Evolutionary conservation across 2,888 invertebrate genomes (phyloP), one percentile per base, ranked within the genome.

Genomic region (Macaria liturata): DNA sequence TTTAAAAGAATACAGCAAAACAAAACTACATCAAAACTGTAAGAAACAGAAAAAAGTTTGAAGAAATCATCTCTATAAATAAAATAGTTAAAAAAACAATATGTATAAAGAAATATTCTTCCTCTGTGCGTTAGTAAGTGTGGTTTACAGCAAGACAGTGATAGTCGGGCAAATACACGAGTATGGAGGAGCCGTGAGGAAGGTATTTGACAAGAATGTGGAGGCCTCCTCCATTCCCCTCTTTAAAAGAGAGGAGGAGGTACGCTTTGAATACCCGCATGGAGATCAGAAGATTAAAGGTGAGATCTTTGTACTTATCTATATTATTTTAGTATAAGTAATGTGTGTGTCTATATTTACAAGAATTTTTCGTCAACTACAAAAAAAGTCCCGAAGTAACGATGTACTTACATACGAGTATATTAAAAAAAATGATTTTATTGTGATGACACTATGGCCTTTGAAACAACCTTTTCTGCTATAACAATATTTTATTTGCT

Each of bases 161-260:
- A 72, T 83, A 0, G 85, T 90, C 0, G 90, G 90, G 0, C 84
- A 88, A 67, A 71, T 81, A 0, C 74, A 68, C 34, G 85, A 84
- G 9, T 75, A 80, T 31, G 69, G 65, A 32, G 84, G 85, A 0
- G 57, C 73, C 1, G 74, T 88, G 0, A 75, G 76, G 37, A 83
- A 83, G 66, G 80, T 88, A 0, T 83, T 76, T 47, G 84, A 87
- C 5, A 79, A 79, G 32, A 63, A 54, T 0, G 63, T 84, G 0
- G 81, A 83, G 40, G 57, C 78, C 0, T 58, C 65, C 1, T 64
- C 70, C 0, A 76, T 90, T n/a, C 87, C 84, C 0, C 55, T 88
- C 0, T 31, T 88, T 0, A 86, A 86, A 34, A 62, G 88, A 0
- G 84, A 81, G 9, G 72, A 88, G 30, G 83, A 80, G n/a, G 61